Evolutionary conservation across 2,888 invertebrate species (phyloP).

Genomic region (Nomada lathburiana): DNA sequence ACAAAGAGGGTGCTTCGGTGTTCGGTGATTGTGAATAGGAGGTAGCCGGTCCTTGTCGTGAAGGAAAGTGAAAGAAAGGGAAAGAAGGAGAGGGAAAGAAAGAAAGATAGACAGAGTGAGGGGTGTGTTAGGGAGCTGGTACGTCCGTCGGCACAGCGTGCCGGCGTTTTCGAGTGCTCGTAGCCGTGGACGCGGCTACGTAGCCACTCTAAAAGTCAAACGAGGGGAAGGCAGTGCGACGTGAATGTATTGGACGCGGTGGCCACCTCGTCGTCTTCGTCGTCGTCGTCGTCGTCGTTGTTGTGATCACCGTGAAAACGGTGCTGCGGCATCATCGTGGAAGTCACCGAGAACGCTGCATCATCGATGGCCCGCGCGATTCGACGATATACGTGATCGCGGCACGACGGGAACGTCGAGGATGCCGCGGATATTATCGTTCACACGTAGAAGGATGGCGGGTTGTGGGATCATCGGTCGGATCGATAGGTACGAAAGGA

Average conservation of each 20-base stretch:
- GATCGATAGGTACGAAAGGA: constrained; percentile 37
- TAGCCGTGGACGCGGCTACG: constrained; percentile 40
- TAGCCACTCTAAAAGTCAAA: constrained; percentile 18
- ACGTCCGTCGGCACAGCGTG: constrained; percentile 29
- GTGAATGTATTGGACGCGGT: constrained; percentile 81
- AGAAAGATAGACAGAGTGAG: neutral
- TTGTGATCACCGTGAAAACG: constrained; percentile 52
- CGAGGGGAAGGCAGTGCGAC: constrained; percentile 30
- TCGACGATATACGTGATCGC: constrained; percentile 35
- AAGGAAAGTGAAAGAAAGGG: neutral
- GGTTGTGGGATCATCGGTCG: constrained; percentile 46
- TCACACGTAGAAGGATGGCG: constrained; percentile 43
- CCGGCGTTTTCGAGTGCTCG: constrained; percentile 45
- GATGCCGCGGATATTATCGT: constrained; percentile 53
- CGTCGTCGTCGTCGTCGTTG: constrained; percentile 81
- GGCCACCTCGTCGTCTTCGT: constrained; percentile 74
- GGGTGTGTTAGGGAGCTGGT: neutral
- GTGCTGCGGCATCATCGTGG: constrained; percentile 39
- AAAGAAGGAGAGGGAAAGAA: neutral
- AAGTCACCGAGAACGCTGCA: constrained; percentile 32
- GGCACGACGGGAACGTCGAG: constrained; percentile 51
- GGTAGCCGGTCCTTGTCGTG: neutral
- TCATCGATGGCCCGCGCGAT: constrained; percentile 56
- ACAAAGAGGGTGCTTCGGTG: constrained; percentile 34
- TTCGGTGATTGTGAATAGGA: constrained; percentile 36